Evolutionary conservation across 1,140 invertebrate species (phyloP).

Genomic region (Steinernema khuongi): DNA sequence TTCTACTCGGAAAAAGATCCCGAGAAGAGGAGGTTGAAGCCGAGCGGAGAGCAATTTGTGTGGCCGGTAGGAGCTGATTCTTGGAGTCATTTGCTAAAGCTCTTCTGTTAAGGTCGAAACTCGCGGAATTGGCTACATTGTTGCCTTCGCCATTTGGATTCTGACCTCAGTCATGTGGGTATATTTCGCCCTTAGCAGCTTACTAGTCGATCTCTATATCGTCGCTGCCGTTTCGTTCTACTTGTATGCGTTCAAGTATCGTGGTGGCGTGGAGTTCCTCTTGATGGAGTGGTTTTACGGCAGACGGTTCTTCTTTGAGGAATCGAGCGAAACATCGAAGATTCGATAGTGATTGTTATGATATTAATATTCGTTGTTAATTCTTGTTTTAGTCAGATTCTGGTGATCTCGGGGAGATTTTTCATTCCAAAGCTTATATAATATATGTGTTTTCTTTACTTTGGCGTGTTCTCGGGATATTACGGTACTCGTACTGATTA

Average conservation of each 20-base stretch:
- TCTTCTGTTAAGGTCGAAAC: constrained; percentile 36
- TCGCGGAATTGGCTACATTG: constrained; percentile 33
- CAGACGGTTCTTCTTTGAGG: constrained; percentile 24
- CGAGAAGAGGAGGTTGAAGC: constrained; percentile 28
- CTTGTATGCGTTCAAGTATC: constrained; percentile 18
- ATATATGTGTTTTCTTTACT: background rate
- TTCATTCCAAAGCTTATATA: constrained; percentile 7
- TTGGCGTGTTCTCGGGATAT: background rate
- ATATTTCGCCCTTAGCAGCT: constrained; percentile 27
- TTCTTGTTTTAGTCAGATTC: constrained; percentile 19
- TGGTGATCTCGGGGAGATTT: constrained; percentile 11
- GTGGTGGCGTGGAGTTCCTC: constrained; percentile 46
- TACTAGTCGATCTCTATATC: constrained; percentile 36
- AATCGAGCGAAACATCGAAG: background rate
- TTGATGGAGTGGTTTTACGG: constrained; percentile 48
- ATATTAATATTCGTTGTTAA: constrained; percentile 17
- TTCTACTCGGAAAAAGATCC: constrained; percentile 60
- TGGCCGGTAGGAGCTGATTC: constrained; percentile 46
- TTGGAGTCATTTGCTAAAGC: background rate
- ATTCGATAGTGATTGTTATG: constrained; percentile 25
- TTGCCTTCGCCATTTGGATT: constrained; percentile 45
- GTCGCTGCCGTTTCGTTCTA: constrained; percentile 32
- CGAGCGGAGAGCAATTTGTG: constrained; percentile 38
- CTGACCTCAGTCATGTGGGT: constrained; percentile 41
- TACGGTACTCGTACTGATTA: too few relatives aligned